Percentiles rank a stretch among this genome's conserved stretches.
Evolutionary conservation across 2,888 invertebrate genomes (phyloP).

Genomic region (Chalcosyrphus nemorum): DNA sequence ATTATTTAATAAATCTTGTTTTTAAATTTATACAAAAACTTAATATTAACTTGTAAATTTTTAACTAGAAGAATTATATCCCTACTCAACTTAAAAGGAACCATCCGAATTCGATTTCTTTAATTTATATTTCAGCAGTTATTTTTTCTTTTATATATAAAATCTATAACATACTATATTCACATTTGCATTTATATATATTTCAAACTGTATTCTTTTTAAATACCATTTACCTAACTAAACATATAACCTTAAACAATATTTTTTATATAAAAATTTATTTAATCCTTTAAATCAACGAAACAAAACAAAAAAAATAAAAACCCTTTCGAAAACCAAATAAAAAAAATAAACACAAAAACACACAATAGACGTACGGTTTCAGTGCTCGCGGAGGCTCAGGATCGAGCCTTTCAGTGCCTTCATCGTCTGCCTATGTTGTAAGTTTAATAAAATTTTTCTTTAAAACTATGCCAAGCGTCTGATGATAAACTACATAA

Average conservation of each 20-base stretch:
- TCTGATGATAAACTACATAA: slow-evolving; percentile 36
- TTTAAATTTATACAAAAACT: too few relatives aligned
- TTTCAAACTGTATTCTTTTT: not conserved
- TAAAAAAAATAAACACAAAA: slow-evolving; percentile 37
- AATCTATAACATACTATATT: not conserved
- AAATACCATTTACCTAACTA: not conserved
- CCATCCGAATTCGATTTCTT: not conserved
- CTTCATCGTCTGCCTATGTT: slow-evolving; percentile 87
- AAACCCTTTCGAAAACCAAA: slow-evolving; percentile 46
- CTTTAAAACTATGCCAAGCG: slow-evolving; percentile 45
- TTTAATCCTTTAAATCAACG: slow-evolving; percentile 20
- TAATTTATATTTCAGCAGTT: not conserved
- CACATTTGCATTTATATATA: not conserved
- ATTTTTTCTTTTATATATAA: not conserved
- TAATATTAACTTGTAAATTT: too few relatives aligned
- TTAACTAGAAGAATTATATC: too few relatives aligned
- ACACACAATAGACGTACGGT: slow-evolving; percentile 86
- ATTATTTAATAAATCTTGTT: too few relatives aligned
- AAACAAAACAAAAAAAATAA: slow-evolving; percentile 26
- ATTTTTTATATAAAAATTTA: slow-evolving; percentile 23
- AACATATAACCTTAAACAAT: slow-evolving; percentile 23
- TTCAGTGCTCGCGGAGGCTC: slow-evolving; percentile 87
- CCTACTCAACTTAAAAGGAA: too few relatives aligned
- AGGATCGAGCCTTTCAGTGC: slow-evolving; percentile 93
- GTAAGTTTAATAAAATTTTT: slow-evolving; percentile 84